Conservation (phyloP, 1,140 invertebrate genomes). For the Aphis gossypii region DNA sequence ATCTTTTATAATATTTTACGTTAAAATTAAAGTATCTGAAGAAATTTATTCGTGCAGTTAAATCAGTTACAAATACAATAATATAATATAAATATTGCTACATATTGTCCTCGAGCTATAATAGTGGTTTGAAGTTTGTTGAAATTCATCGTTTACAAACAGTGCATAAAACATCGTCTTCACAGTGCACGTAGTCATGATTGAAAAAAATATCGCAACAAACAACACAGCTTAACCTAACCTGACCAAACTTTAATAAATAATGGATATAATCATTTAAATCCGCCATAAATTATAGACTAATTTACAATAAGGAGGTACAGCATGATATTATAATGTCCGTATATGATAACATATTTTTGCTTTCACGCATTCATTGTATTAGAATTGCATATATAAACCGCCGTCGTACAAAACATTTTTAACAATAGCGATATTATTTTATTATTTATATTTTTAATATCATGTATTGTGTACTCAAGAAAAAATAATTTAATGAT, state of each 20-base stretch:
- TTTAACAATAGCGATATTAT: not conserved
- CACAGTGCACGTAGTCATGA: not conserved
- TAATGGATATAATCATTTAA: no score
- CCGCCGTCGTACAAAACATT: not conserved
- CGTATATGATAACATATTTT: not conserved
- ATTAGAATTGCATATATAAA: not conserved
- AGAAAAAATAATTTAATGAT: no score
- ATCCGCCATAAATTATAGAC: not conserved
- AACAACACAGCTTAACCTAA: not conserved
- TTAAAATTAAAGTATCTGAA: no score
- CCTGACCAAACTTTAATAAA: not conserved
- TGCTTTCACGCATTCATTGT: not conserved
- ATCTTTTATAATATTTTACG: no score
- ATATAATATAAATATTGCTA: no score
- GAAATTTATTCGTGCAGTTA: no score
- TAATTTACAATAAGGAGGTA: not conserved
- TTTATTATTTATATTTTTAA: not conserved
- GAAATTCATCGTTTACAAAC: not conserved
- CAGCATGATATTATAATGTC: not conserved
- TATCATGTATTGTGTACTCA: not conserved
- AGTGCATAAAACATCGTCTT: no score
- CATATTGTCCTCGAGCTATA: no score
- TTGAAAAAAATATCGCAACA: not conserved
- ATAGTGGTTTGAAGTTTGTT: no score
- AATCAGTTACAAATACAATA: no score